These are phyloP conservation scores for Aricia agestis DNA, from an alignment of 1,140 invertebrate species.

Conservation along the genomic window DNA sequence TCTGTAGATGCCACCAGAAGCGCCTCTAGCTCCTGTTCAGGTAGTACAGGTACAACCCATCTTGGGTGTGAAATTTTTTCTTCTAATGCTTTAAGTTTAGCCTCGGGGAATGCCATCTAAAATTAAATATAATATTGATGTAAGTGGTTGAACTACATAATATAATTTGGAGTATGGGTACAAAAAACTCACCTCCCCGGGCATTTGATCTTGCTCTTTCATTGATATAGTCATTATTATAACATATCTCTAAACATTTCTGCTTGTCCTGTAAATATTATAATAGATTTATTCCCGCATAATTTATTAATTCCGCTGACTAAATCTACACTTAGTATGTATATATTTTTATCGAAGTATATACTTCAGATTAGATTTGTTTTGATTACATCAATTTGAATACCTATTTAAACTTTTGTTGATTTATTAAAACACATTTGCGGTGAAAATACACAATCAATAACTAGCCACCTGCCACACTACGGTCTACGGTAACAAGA, in stretches of 20 bases:
- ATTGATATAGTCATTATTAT: conserved; percentile 73
- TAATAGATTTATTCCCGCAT: conserved; percentile 6
- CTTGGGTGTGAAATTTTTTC: conserved; percentile 96
- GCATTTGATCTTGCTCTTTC: conserved; percentile 70
- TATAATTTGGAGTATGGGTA: neutral
- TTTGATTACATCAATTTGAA: neutral
- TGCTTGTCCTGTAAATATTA: conserved; percentile 43
- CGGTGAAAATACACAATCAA: conserved; percentile 12
- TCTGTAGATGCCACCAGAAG: conserved; percentile 93
- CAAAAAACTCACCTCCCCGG: conserved; percentile 56
- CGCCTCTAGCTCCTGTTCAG: conserved; percentile 96
- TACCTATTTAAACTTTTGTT: neutral
- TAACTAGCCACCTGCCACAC: neutral
- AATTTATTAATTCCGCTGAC: conserved; percentile 1
- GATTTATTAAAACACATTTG: conserved; percentile 1
- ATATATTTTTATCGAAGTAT: neutral
- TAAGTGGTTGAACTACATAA: neutral
- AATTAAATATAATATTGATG: conserved; percentile 14
- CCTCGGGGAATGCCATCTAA: conserved; percentile 84
- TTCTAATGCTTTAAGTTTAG: conserved; percentile 91
- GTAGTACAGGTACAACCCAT: conserved; percentile 98
- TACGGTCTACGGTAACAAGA: neutral
- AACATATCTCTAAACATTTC: conserved; percentile 62
- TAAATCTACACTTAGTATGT: neutral
- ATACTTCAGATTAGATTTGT: neutral